Conservation (phyloP, 2,797 vertebrate species). For the Sebastes vulpes region DNA sequence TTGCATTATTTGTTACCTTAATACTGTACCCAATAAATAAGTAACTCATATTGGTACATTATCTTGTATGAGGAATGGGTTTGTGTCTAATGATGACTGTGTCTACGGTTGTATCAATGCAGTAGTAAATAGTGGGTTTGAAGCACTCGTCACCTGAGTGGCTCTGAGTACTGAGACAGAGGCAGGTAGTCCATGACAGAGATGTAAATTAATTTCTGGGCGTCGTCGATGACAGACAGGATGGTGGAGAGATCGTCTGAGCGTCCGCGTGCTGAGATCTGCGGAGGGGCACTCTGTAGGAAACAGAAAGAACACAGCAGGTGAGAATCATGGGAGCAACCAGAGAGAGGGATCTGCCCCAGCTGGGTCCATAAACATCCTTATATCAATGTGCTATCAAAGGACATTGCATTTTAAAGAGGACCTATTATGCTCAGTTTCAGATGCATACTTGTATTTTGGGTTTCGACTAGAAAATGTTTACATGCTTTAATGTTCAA, state of each 20-base stretch:
- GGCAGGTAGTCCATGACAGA: slow-evolving; percentile 90
- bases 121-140: neutral
- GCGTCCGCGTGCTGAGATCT: slow-evolving; percentile 80
- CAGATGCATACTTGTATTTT: too few relatives aligned
- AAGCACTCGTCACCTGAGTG: slow-evolving; percentile 72
- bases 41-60: neutral
- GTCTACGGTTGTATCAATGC: neutral
- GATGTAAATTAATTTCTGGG: slow-evolving; percentile 80
- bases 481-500: too few relatives aligned
- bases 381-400: neutral
- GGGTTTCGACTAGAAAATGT: too few relatives aligned
- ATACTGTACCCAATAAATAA: neutral
- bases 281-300: slow-evolving; percentile 84
- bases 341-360: neutral
- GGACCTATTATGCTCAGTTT: too few relatives aligned
- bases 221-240: slow-evolving; percentile 83
- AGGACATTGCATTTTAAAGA: neutral
- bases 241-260: slow-evolving; percentile 86
- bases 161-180: slow-evolving; percentile 75
- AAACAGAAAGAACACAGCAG: neutral
- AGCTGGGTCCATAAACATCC: too few relatives aligned
- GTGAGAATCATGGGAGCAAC: neutral
- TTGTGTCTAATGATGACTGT: neutral
- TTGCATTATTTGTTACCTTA: neutral
- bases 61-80: neutral